These are phyloP conservation scores for Nymphalis polychloros DNA, from an alignment of 2,888 invertebrate species.

Conservation along the genomic window DNA sequence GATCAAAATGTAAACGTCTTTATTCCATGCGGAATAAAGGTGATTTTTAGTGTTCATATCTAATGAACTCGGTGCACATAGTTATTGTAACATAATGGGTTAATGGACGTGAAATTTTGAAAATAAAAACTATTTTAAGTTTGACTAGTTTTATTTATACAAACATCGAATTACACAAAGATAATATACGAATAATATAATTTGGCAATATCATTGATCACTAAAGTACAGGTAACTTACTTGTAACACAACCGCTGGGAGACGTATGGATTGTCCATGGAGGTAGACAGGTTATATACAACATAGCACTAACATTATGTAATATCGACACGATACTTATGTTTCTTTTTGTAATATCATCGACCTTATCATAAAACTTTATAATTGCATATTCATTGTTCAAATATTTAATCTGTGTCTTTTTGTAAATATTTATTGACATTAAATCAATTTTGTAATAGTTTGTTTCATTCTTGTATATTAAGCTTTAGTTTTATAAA, in stretches of 20 bases:
- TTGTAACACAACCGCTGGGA: slow-evolving; percentile 48
- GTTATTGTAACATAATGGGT: slow-evolving; percentile 7
- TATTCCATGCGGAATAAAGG: slow-evolving; percentile 23
- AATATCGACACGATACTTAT: neutral
- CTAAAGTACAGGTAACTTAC: slow-evolving; percentile 48
- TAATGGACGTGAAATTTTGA: neutral
- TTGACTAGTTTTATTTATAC: slow-evolving; percentile 74
- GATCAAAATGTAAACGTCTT: slow-evolving; percentile 23
- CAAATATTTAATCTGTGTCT: no score
- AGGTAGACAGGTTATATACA: slow-evolving; percentile 38
- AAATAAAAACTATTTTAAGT: slow-evolving; percentile 30
- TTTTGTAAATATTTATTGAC: no score
- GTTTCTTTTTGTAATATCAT: neutral
- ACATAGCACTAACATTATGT: neutral
- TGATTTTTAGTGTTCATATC: slow-evolving; percentile 12
- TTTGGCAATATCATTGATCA: slow-evolving; percentile 62
- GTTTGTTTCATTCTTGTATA: no score
- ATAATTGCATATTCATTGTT: no score
- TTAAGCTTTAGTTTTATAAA: no score
- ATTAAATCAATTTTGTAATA: no score
- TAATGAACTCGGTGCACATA: slow-evolving; percentile 21
- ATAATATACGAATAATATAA: slow-evolving; percentile 51
- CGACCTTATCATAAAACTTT: no score
- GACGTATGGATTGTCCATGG: slow-evolving; percentile 33
- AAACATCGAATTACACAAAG: slow-evolving; percentile 70